Conservation (phyloP, 2,113 vertebrate genomes). For the Noctilio leporinus region DNA sequence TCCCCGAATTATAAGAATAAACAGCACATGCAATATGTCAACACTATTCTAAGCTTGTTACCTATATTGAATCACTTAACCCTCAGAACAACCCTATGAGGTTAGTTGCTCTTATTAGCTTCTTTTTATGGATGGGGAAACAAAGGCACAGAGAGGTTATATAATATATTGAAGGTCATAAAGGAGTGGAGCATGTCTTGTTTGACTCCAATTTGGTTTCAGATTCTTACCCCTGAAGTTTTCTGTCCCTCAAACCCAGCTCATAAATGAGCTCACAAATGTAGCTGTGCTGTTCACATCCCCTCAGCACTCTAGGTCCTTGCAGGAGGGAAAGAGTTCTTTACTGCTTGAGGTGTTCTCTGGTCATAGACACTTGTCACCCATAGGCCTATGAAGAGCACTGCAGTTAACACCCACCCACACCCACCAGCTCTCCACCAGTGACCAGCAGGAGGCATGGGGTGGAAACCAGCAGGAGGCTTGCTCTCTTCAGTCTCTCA, state of each 20-base stretch:
- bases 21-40: background rate
- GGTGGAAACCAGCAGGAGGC: background rate
- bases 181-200: background rate
- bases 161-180: background rate
- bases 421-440: background rate
- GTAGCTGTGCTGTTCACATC: rapidly evolving
- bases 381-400: background rate
- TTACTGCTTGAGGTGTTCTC: background rate
- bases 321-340: rapidly evolving
- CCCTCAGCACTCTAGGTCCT: background rate
- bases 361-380: background rate
- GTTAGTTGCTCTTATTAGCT: background rate
- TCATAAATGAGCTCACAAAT: no score
- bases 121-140: background rate
- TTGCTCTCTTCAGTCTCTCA: background rate
- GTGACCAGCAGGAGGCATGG: background rate
- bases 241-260: background rate
- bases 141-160: background rate
- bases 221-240: no score
- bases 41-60: background rate
- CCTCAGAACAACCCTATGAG: background rate
- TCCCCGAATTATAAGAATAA: background rate
- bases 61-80: background rate
- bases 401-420: background rate
- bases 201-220: background rate